Percentiles rank a stretch among this genome's conserved stretches.
phyloP scores from a whole-genome alignment of 1,140 invertebrate species.

The Wasmannia auropunctata region DNA sequence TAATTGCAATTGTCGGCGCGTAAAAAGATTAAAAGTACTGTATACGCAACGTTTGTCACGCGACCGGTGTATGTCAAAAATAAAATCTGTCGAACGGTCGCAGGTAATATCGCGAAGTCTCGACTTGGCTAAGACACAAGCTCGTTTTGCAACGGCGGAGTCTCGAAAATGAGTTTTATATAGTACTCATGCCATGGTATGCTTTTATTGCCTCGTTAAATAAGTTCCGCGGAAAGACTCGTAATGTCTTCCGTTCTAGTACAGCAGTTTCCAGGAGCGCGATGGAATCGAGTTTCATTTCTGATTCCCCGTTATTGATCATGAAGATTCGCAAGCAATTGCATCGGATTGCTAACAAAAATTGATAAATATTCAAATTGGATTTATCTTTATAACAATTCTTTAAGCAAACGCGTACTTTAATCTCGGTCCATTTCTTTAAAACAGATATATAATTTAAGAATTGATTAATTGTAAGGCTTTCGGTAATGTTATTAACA shows the following conservation, averaged over 20 bases:
- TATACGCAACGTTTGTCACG: conserved; percentile 9
- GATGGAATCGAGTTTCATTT: conserved; percentile 25
- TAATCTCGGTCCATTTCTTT: neutral
- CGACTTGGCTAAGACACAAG: conserved; percentile 42
- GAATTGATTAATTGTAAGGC: neutral
- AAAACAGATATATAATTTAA: neutral
- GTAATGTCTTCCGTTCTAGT: conserved; percentile 64
- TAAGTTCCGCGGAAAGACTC: conserved; percentile 58
- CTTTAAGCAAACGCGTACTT: neutral
- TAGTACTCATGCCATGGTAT: conserved; percentile 30
- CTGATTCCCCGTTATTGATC: conserved; percentile 25
- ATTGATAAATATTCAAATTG: conserved; percentile 26
- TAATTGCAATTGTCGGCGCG: conserved; percentile 15
- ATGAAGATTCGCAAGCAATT: conserved; percentile 29
- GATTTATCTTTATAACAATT: neutral
- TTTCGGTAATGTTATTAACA: too few relatives aligned
- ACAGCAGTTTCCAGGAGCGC: conserved; percentile 45
- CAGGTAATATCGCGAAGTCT: conserved; percentile 18
- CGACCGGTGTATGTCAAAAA: conserved; percentile 45
- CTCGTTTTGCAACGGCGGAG: conserved; percentile 50
- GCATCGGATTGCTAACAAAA: neutral
- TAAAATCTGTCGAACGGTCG: conserved; percentile 50
- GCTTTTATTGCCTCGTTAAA: conserved; percentile 66
- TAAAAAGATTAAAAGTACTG: neutral
- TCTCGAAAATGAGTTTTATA: conserved; percentile 65